Percentiles rank a stretch among this genome's conserved stretches.
Conservation (phyloP, 2,797 vertebrate species). For the Lacerta bilineata region DNA sequence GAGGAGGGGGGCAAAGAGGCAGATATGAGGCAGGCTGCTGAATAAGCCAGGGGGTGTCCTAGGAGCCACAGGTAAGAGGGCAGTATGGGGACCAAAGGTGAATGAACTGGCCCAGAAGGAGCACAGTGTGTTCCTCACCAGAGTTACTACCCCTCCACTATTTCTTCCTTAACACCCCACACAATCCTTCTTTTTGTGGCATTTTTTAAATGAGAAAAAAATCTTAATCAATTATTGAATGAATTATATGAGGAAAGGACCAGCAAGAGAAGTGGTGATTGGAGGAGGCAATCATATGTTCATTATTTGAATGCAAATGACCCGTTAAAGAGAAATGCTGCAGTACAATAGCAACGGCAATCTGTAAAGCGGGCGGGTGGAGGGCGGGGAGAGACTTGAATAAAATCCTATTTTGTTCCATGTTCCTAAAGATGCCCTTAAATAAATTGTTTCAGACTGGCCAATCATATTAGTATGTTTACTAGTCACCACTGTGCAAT, state of each 20-base stretch:
- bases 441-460: conserved; percentile 24
- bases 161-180: too few relatives aligned
- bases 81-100: too few relatives aligned
- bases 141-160: too few relatives aligned
- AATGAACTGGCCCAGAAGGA: too few relatives aligned
- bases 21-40: too few relatives aligned
- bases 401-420: conserved; percentile 3
- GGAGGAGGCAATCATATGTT: neutral
- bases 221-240: neutral
- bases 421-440: neutral
- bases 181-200: neutral
- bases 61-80: too few relatives aligned
- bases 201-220: neutral
- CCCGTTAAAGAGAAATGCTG: neutral
- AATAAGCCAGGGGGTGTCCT: too few relatives aligned
- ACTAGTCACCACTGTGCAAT: neutral
- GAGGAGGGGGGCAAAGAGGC: too few relatives aligned
- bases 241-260: neutral
- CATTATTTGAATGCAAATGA: neutral
- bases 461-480: neutral
- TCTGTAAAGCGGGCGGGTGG: neutral
- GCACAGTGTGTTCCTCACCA: too few relatives aligned
- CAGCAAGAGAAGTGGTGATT: too few relatives aligned
- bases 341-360: neutral
- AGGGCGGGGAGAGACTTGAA: too few relatives aligned